Conservation (phyloP, 2,888 invertebrate species). For the Neoascia interrupta region DNA sequence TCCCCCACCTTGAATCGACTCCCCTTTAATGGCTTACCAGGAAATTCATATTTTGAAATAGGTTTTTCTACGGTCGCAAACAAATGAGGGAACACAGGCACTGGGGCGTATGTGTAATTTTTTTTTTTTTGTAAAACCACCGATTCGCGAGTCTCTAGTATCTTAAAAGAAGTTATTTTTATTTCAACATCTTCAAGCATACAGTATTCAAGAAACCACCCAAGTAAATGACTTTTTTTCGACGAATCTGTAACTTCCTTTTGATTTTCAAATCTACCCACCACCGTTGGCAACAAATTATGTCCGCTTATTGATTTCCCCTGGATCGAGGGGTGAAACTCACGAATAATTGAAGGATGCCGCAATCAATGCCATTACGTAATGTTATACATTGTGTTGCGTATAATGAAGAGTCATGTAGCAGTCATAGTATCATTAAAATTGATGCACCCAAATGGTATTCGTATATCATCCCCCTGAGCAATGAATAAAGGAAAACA, state of each 20-base stretch:
- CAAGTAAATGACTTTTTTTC: too few relatives aligned
- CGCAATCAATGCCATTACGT: slow-evolving; percentile 20
- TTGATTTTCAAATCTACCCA: too few relatives aligned
- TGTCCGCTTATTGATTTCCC: slow-evolving; percentile 44
- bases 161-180: too few relatives aligned
- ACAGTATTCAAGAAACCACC: too few relatives aligned
- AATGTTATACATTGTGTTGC: too few relatives aligned
- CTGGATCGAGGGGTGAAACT: slow-evolving; percentile 1
- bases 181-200: too few relatives aligned
- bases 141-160: too few relatives aligned
- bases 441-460: not conserved
- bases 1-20: slow-evolving; percentile 38
- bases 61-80: slow-evolving; percentile 39
- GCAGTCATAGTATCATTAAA: slow-evolving; percentile 9
- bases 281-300: slow-evolving; percentile 24
- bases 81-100: slow-evolving; percentile 36
- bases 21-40: slow-evolving; percentile 18
- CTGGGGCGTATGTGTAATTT: not conserved
- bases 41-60: slow-evolving; percentile 50
- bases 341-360: slow-evolving; percentile 27
- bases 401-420: not conserved
- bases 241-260: too few relatives aligned
- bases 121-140: too few relatives aligned
- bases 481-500: not conserved
- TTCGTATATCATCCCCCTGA: not conserved